These are phyloP conservation scores for Zaprionus ghesquierei DNA, from an alignment of 1,140 invertebrate genomes.

Conservation along the genomic window DNA sequence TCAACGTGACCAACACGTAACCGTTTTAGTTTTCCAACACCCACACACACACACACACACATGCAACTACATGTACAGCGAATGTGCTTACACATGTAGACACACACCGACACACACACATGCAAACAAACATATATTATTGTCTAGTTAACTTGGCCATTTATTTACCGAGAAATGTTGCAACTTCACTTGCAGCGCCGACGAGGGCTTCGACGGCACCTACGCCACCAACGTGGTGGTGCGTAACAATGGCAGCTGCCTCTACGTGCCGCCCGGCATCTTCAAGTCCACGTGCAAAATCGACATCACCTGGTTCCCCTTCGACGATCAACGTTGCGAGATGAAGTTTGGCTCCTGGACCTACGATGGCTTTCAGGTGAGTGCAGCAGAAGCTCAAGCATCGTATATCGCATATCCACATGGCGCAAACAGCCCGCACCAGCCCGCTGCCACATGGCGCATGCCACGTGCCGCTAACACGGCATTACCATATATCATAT, in stretches of 20 bases:
- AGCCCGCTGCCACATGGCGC: background rate
- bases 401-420: background rate
- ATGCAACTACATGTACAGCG: background rate
- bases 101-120: background rate
- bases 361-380: constrained; percentile 96
- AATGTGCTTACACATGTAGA: background rate
- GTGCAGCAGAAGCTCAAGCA: constrained; percentile 28
- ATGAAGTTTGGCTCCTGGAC: constrained; percentile 99
- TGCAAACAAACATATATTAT: background rate
- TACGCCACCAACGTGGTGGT: constrained; percentile 99
- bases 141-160: background rate
- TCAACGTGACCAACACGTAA: constrained; percentile 36
- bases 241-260: constrained; percentile 95
- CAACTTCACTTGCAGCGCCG: constrained; percentile 84
- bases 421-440: background rate
- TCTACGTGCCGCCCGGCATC: constrained; percentile 97
- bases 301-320: constrained; percentile 97
- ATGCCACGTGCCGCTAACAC: background rate
- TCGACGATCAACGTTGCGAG: constrained; percentile 95
- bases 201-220: constrained; percentile 98
- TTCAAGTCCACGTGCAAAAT: constrained; percentile 94
- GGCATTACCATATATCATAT: constrained; percentile 8
- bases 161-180: background rate
- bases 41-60: constrained; percentile 8
- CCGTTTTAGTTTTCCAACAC: constrained; percentile 21